Conservation (phyloP, 2,888 invertebrate species). For the Nasonia oneida region DNA sequence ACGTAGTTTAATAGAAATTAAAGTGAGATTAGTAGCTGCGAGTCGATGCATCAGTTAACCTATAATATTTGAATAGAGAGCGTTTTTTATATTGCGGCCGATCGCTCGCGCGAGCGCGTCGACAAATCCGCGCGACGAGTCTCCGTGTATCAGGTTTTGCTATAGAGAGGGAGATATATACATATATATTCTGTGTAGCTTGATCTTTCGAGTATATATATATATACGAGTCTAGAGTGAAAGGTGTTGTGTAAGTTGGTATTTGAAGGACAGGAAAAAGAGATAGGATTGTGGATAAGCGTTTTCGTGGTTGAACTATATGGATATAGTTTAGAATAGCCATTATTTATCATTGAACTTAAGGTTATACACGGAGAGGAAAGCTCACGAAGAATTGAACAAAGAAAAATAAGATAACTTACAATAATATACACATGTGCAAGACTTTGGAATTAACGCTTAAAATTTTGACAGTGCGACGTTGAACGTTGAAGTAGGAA, state of each 20-base stretch:
- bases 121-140: not conserved
- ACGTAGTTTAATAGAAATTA: slow-evolving; percentile 57
- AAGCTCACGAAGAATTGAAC: slow-evolving; percentile 41
- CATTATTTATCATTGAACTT: slow-evolving; percentile 59
- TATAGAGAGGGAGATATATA: slow-evolving; percentile 32
- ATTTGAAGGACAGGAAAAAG: slow-evolving; percentile 44
- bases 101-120: slow-evolving; percentile 32
- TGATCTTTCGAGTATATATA: slow-evolving; percentile 65
- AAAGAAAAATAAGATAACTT: slow-evolving; percentile 17
- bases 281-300: slow-evolving; percentile 63
- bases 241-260: slow-evolving; percentile 66
- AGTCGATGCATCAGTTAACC: slow-evolving; percentile 13
- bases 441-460: slow-evolving; percentile 69
- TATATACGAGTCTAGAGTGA: slow-evolving; percentile 54
- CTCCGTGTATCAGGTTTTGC: slow-evolving; percentile 34
- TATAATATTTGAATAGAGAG: slow-evolving; percentile 24
- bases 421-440: slow-evolving; percentile 36
- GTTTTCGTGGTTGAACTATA: slow-evolving; percentile 77
- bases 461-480: slow-evolving; percentile 61
- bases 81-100: slow-evolving; percentile 50
- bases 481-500: slow-evolving; percentile 58
- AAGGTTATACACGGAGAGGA: slow-evolving; percentile 36
- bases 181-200: slow-evolving; percentile 56
- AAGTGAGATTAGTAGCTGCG: slow-evolving; percentile 1
- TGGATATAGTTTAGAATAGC: slow-evolving; percentile 77